Evolutionary conservation across 2,113 vertebrate species (phyloP).

Genomic region (Etheostoma cragini): DNA sequence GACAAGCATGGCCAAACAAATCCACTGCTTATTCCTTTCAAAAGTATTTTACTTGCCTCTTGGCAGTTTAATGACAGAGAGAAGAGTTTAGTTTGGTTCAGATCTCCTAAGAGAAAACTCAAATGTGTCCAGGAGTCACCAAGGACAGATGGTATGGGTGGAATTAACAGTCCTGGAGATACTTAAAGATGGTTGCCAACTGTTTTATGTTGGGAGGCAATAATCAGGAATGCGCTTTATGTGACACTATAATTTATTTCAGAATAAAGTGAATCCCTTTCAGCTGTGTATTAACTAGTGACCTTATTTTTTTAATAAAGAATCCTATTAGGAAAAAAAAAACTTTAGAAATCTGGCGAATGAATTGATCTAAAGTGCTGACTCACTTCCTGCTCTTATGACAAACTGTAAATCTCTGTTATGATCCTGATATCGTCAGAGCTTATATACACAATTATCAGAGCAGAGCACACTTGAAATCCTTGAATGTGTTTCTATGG

Average conservation of each 20-base stretch:
- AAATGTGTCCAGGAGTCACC: constrained; percentile 13
- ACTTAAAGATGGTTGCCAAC: constrained; percentile 30
- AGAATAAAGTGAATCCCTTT: constrained; percentile 9
- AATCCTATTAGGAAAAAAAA: not conserved
- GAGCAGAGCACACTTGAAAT: constrained; percentile 20
- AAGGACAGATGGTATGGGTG: constrained; percentile 26
- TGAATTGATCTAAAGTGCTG: constrained; percentile 5
- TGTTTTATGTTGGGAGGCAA: constrained; percentile 29
- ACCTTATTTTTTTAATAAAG: constrained; percentile 25
- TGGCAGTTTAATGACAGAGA: constrained; percentile 15
- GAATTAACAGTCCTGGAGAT: constrained; percentile 22
- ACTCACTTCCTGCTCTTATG: constrained; percentile 41
- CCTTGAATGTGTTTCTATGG: constrained; percentile 2
- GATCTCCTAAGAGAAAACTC: not conserved
- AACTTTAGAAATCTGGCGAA: not conserved
- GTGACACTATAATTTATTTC: constrained; percentile 35
- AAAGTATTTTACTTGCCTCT: not conserved
- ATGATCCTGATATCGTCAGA: constrained; percentile 5
- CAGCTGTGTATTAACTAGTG: constrained; percentile 10
- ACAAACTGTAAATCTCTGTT: constrained; percentile 19
- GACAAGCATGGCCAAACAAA: not conserved
- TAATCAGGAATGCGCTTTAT: constrained; percentile 55
- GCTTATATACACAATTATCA: not conserved
- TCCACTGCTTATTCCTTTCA: not conserved
- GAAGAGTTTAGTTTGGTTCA: not conserved